Evolutionary conservation across 2,113 vertebrate genomes (phyloP).

Genomic region (Felis catus): F.catus_Fca126_mat1.0 CM031419.1:176636501-176637000

Average conservation of each 20-base stretch:
- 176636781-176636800: slow-evolving; percentile 38
- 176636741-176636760: background rate
- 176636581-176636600: background rate
- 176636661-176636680: slow-evolving; percentile 15
- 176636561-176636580: background rate
- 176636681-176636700: slow-evolving; percentile 26
- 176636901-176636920: background rate
- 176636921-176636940: background rate
- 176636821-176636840: background rate
- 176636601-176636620: background rate
- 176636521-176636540: background rate
- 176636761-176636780: background rate
- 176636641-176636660: background rate
- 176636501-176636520: background rate
- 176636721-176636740: slow-evolving; percentile 27
- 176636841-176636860: background rate
- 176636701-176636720: background rate
- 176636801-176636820: background rate
- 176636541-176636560: background rate
- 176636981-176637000: background rate
- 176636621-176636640: slow-evolving; percentile 9
- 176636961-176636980: background rate
- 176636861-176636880: background rate
- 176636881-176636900: background rate
- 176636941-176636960: slow-evolving; percentile 23